A percentile compares a stretch with the other conserved stretches of the same genome.
These are phyloP conservation scores for Pogona vitticeps DNA, from an alignment of 2,113 vertebrate genomes.

Conservation along the genomic window DNA sequence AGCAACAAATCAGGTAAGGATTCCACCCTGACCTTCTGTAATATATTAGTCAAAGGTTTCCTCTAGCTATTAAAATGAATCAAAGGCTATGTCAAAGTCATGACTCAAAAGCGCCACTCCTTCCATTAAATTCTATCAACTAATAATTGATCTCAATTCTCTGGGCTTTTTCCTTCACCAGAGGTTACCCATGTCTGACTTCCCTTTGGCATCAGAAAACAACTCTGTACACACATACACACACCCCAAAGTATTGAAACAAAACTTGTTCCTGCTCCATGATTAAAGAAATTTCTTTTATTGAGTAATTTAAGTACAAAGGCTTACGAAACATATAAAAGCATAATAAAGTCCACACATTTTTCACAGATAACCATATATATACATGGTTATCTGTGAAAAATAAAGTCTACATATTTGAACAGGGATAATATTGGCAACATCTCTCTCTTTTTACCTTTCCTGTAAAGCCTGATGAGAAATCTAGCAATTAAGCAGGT, in stretches of 20 bases:
- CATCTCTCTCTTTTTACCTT: no score
- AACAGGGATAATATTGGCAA: neutral
- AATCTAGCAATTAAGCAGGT: neutral
- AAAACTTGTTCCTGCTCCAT: neutral
- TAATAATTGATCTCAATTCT: neutral
- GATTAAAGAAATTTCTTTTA: neutral
- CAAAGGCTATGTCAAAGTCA: neutral
- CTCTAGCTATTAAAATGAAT: slow-evolving; percentile 12
- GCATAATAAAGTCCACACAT: no score
- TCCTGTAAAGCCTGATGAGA: neutral
- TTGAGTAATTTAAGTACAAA: neutral
- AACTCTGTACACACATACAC: no score
- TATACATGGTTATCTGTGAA: neutral
- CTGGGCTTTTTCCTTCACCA: neutral
- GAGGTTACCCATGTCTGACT: neutral
- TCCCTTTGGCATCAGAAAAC: neutral
- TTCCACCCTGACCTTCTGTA: neutral
- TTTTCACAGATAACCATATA: neutral
- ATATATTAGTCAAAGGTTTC: slow-evolving; percentile 9
- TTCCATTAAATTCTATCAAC: neutral
- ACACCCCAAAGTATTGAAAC: neutral
- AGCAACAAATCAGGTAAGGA: neutral
- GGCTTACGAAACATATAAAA: neutral
- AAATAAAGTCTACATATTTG: slow-evolving; percentile 3
- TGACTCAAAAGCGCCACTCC: neutral